Base-by-base conservation (phyloP, 2,888 invertebrate species). In the Drosophila kokeensis region DNA sequence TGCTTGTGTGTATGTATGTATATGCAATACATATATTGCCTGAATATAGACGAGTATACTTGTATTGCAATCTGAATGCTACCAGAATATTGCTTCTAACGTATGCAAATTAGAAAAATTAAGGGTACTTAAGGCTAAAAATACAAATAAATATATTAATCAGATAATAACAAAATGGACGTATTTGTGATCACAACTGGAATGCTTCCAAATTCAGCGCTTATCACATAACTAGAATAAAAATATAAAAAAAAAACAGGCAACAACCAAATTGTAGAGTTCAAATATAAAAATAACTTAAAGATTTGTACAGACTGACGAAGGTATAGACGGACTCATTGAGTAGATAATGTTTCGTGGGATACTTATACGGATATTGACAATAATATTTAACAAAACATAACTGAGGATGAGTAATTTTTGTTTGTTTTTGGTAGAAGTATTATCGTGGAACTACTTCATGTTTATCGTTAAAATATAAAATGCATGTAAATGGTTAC, bases 401-500 rank as follows among this genome's bases (percentile, higher is more conserved):
- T 18, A 21, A 27, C 21, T 18, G n/a, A 15, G 42, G 11, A 27
- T 32, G 30, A 36, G 5, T 15, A 8, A 21, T 40, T 30, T 24
- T 2, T 21, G 38, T 40, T 40, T 13, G 21, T 32, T 30, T 38
- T 38, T 24, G 10, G 8, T 24, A n/a, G 24, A 21, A 27, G 24
- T 15, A 6, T 13, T 52, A 10, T 40, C 8, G 40, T 2, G n/a
- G 10, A 21, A 11, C 24, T 11, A 27, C 60, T 29, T 61, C 36
- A 11, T 18, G n/a, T 36, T 3, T 11, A 32, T 11, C 30, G 24
- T 24, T 42, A 18, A 54, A 27, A 45, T 48, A 50, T 42, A 52
- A 42, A 42, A 49, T 58, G 58, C 30, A 42, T 74, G 57, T 74
- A 79, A 74, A 30, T 54, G 27, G 53, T 45, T 79, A 71, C 58